A percentile compares a stretch with the other conserved stretches of the same genome.
Evolutionary conservation across 1,140 invertebrate species (phyloP).

Genomic region (Pararge aegeria): DNA sequence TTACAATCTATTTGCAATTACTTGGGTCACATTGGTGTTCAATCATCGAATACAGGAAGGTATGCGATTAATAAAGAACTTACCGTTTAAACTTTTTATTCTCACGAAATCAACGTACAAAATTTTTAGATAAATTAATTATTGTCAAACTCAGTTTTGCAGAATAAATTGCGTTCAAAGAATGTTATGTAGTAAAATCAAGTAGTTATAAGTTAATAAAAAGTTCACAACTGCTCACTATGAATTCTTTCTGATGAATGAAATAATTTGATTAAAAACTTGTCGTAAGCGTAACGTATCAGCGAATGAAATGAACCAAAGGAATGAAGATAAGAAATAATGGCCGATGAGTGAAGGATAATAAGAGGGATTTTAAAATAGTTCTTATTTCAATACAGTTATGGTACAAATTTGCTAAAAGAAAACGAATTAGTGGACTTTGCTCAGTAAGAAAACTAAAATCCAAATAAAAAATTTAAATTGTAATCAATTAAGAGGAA

Average conservation of each 20-base stretch:
- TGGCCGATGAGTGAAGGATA: too few relatives aligned
- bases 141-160: too few relatives aligned
- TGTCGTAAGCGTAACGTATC: neutral
- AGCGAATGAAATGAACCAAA: too few relatives aligned
- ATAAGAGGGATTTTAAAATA: too few relatives aligned
- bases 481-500: too few relatives aligned
- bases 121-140: neutral
- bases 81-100: neutral
- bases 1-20: slow-evolving; percentile 6
- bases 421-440: too few relatives aligned
- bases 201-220: neutral
- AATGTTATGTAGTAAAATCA: too few relatives aligned
- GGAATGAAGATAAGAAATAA: too few relatives aligned
- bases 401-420: too few relatives aligned
- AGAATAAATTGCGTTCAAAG: neutral
- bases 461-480: too few relatives aligned
- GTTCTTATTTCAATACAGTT: too few relatives aligned
- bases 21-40: neutral
- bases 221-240: neutral
- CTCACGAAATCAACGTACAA: neutral
- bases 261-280: neutral
- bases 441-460: too few relatives aligned
- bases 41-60: slow-evolving; percentile 1
- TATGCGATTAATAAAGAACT: neutral
- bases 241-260: neutral